Evolutionary conservation across 35 echinoderm and acorn worm species (phyloP).

Genomic region (Apostichopus japonicus): DNA sequence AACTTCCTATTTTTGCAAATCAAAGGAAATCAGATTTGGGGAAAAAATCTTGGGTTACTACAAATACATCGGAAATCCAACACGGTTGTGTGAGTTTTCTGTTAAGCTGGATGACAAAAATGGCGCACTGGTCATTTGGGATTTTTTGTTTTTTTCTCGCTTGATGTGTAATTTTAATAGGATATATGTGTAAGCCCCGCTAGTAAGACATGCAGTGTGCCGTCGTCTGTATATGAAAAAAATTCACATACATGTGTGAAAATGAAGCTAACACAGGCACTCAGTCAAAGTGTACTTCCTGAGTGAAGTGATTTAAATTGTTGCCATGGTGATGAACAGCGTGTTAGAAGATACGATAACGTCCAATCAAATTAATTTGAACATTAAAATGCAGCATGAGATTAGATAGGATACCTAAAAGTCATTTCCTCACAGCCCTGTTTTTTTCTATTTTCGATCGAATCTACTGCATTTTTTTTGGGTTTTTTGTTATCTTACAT

Average conservation of each 20-base stretch:
- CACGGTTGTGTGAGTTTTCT: too few species aligned
- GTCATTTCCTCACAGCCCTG: too few species aligned
- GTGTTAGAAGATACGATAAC: neutral
- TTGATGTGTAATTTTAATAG: too few species aligned
- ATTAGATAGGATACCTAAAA: neutral
- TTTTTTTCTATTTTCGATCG: too few species aligned
- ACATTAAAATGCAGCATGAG: constrained; percentile 10
- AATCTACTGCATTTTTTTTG: neutral
- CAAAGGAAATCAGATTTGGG: too few species aligned
- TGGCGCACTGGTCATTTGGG: too few species aligned
- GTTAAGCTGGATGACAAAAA: too few species aligned
- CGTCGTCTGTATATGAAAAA: neutral
- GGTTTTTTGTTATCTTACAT: neutral
- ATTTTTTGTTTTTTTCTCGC: too few species aligned
- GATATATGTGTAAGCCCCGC: too few species aligned
- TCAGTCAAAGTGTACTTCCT: constrained; percentile 5
- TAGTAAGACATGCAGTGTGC: neutral
- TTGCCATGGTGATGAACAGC: constrained; percentile 10
- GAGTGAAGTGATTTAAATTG: constrained; percentile 19
- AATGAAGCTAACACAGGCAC: neutral
- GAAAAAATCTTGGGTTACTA: too few species aligned
- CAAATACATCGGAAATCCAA: too few species aligned
- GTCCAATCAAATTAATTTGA: constrained; percentile 19
- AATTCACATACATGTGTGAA: neutral
- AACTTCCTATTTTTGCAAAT: too few species aligned